phyloP scores from a whole-genome alignment of 2,113 vertebrate species.

The Paramisgurnus dabryanus region DNA sequence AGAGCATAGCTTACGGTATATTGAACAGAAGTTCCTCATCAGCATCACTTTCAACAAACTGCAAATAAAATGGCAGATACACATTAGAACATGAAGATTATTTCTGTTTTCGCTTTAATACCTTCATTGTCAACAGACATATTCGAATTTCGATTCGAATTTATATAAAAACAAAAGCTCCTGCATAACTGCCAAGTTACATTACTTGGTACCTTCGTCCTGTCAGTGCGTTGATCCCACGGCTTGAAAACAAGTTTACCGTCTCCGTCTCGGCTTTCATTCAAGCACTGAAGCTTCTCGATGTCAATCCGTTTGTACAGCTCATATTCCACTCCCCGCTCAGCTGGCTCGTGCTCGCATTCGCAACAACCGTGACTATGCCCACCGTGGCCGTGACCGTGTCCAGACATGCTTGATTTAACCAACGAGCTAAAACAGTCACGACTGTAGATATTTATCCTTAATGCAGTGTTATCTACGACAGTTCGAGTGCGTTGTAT shows the following conservation, averaged over 20 bases:
- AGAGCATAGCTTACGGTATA: slow-evolving; percentile 84
- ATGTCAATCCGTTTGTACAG: slow-evolving; percentile 87
- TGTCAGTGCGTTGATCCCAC: slow-evolving; percentile 87
- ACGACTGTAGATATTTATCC: neutral
- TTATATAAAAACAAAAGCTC: neutral
- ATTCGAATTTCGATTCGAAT: neutral
- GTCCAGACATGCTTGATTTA: slow-evolving; percentile 68
- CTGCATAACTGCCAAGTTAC: neutral
- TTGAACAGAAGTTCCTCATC: slow-evolving; percentile 97
- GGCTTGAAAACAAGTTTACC: slow-evolving; percentile 91
- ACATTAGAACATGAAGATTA: neutral
- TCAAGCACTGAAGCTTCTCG: slow-evolving; percentile 91
- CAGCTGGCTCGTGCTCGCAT: slow-evolving; percentile 82
- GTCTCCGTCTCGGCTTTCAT: slow-evolving; percentile 90
- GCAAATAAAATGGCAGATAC: slow-evolving; percentile 12
- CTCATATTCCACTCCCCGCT: slow-evolving; percentile 86
- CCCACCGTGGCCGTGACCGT: slow-evolving; percentile 65
- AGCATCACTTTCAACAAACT: slow-evolving; percentile 96
- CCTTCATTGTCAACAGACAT: neutral
- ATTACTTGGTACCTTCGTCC: slow-evolving; percentile 76
- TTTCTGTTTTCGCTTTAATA: neutral
- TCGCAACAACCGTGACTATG: slow-evolving; percentile 77
- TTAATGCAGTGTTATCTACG: neutral
- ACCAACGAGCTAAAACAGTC: neutral
- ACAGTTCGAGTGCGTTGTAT: neutral